phyloP scores from a whole-genome alignment of 2,113 vertebrate species.

The Brachyhypopomus gauderio region DNA sequence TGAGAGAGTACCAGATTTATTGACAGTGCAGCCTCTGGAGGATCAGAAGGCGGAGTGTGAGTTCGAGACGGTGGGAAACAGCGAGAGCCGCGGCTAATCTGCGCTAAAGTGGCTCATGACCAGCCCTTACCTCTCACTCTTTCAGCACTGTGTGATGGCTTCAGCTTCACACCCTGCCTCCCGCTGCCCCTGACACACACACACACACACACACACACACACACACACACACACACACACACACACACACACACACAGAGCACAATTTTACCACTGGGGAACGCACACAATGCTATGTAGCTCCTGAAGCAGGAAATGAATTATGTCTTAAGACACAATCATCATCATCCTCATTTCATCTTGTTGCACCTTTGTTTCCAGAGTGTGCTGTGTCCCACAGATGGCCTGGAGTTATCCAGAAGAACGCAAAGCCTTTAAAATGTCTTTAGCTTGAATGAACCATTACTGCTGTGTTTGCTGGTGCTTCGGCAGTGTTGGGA shows the following conservation, averaged over 20 bases:
- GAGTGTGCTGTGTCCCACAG: not conserved
- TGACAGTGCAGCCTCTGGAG: constrained; percentile 28
- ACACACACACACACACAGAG: not conserved
- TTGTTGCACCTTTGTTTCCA: not conserved
- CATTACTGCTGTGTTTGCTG: too few species aligned
- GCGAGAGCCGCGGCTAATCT: constrained; percentile 42
- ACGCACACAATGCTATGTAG: constrained; percentile 6
- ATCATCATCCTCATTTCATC: not conserved
- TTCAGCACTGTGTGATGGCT: constrained; percentile 36
- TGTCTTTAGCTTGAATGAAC: not conserved
- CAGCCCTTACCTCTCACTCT: constrained; percentile 34
- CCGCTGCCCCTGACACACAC: not conserved
- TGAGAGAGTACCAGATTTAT: constrained; percentile 35
- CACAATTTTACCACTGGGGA: not conserved
- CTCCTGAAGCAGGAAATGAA: not conserved
- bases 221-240: not conserved
- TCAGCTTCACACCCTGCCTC: not conserved
- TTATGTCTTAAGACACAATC: not conserved
- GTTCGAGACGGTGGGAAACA: constrained; percentile 28
- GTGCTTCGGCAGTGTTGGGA: too few species aligned
- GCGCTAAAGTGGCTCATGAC: constrained; percentile 20
- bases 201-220: not conserved
- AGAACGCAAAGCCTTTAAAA: not conserved
- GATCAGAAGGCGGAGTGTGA: constrained; percentile 2
- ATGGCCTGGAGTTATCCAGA: not conserved